These are phyloP conservation scores for Gila robusta DNA, from an alignment of 2,797 vertebrate genomes.

Conservation along the genomic window DNA sequence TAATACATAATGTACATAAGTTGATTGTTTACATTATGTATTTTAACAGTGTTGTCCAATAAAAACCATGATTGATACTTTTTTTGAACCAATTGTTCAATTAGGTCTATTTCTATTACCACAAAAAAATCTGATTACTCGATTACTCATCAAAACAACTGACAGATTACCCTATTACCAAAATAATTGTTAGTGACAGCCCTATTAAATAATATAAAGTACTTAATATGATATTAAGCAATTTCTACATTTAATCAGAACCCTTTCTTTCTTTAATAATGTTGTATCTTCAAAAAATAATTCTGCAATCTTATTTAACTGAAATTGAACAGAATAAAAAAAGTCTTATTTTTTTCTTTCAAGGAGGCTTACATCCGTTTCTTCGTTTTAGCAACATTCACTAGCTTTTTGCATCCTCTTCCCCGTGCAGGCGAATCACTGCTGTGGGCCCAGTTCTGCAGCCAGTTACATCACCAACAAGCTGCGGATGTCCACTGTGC, in stretches of 20 bases:
- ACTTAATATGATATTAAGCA: background rate
- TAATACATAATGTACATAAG: too few relatives aligned
- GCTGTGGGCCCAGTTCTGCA: slow-evolving; percentile 30
- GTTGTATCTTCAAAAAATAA: background rate
- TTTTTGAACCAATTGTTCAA: background rate
- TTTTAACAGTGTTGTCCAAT: background rate
- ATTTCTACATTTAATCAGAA: background rate
- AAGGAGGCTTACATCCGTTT: background rate
- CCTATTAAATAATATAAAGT: background rate
- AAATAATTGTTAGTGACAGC: too few relatives aligned
- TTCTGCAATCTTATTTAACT: background rate
- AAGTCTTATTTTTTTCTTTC: background rate
- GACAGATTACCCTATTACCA: too few relatives aligned
- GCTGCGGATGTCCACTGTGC: slow-evolving; percentile 63
- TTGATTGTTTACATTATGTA: background rate
- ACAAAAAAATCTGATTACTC: background rate
- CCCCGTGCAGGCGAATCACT: background rate
- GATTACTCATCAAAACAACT: background rate
- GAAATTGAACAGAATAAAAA: background rate
- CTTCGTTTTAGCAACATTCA: background rate
- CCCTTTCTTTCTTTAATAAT: slow-evolving; percentile 7
- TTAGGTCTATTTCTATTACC: background rate
- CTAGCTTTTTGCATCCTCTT: slow-evolving; percentile 2
- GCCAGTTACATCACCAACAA: slow-evolving; percentile 66
- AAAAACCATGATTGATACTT: background rate